A percentile compares a stretch with the other conserved stretches of the same genome.
Conservation (phyloP, 35 echinoderm and acorn worm genomes). For the Ophiothrix spiculata region DNA sequence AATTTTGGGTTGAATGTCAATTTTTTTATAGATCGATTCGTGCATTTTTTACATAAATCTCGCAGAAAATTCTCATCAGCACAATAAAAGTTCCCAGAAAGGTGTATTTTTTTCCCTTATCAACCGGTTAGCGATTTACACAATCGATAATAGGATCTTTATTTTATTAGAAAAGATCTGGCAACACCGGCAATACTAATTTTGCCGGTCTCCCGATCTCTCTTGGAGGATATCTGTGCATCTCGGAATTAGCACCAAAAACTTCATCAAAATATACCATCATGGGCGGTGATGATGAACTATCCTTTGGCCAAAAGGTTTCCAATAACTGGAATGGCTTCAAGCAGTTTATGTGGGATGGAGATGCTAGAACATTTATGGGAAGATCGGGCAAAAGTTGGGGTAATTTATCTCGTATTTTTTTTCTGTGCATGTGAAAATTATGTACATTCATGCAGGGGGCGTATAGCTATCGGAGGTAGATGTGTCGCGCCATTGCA, state of each 20-base stretch:
- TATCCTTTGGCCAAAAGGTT: conserved; percentile 39
- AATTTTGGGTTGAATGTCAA: too few species aligned
- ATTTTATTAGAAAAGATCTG: neutral
- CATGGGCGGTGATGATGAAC: conserved; percentile 44
- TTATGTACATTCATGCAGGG: neutral
- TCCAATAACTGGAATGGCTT: conserved; percentile 31
- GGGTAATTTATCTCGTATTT: conserved; percentile 32
- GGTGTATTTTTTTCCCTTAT: too few species aligned
- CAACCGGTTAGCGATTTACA: too few species aligned
- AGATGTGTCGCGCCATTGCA: neutral
- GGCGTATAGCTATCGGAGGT: neutral
- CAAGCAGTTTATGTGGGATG: conserved; percentile 38
- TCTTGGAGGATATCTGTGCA: neutral
- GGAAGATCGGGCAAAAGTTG: conserved; percentile 53
- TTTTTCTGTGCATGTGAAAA: neutral
- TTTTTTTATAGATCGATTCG: too few species aligned
- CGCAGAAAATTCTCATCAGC: too few species aligned
- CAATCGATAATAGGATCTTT: too few species aligned
- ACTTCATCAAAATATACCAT: conserved; percentile 16
- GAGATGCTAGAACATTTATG: conserved; percentile 35
- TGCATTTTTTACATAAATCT: too few species aligned
- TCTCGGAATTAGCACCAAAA: neutral
- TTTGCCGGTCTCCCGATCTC: neutral
- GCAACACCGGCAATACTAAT: neutral
- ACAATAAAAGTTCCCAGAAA: too few species aligned